Evolutionary conservation across 2,888 invertebrate species (phyloP).

Genomic region (Belgica antarctica): DNA sequence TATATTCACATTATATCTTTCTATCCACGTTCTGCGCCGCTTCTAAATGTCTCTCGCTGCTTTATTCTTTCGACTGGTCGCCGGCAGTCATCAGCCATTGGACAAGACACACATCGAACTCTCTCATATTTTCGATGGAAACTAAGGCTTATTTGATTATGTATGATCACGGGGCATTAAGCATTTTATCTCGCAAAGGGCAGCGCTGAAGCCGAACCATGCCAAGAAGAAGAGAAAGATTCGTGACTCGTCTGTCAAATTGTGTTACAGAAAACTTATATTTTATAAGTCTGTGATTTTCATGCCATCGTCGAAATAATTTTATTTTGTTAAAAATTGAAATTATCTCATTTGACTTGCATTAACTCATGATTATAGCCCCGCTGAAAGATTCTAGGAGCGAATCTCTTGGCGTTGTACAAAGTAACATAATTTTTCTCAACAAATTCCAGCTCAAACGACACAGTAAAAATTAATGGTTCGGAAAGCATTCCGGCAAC

Average conservation of each 20-base stretch:
- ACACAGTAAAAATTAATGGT: not conserved
- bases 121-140: not conserved
- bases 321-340: too few relatives aligned
- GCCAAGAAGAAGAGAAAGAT: not conserved
- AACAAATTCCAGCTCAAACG: not conserved
- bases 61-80: not conserved
- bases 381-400: too few relatives aligned
- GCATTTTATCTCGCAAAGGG: too few relatives aligned
- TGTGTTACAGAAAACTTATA: not conserved
- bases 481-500: not conserved
- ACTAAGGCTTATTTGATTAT: not conserved
- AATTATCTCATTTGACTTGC: too few relatives aligned
- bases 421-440: not conserved
- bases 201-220: too few relatives aligned
- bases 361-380: too few relatives aligned
- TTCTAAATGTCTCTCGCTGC: not conserved
- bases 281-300: too few relatives aligned
- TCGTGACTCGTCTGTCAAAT: constrained; percentile 41
- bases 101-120: too few relatives aligned
- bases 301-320: too few relatives aligned
- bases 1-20: not conserved
- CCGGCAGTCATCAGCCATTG: too few relatives aligned
- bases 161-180: not conserved
- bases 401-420: too few relatives aligned
- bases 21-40: not conserved